Base-by-base conservation (phyloP, 2,113 vertebrate species). In the Bambusicola thoracicus region DNA sequence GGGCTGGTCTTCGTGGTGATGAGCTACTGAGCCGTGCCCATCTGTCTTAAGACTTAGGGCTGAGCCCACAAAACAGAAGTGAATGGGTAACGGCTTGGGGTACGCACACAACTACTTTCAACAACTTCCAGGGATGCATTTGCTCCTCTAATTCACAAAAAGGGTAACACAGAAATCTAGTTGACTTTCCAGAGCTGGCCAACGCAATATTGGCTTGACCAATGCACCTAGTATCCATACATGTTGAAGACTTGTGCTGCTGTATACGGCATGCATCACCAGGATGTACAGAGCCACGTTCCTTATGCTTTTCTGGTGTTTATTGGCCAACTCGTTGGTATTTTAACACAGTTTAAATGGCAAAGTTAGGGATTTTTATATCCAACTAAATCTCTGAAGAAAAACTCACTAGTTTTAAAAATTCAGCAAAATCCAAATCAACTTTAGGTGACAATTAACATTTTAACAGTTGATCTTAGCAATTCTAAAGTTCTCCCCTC, bases 361-460 rank as follows among this genome's bases (percentile, higher is more conserved):
- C 85, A 97, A 95, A 97, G 96, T 27, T 90, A 73, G 93, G 95
- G 94, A 85, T 65, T 44, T 34, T 87, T 94, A 95, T 53, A 97
- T 90, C 92, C 85, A 44, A 95, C 87, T 97, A 95, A 92, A 97
- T 92, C 81, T 97, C 63, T 49, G 81, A 96, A 92, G 89, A 92
- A 93, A 97, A 96, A 96, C 75, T 65, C 94, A 95, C 80, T 85
- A 94, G 40, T 89, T 94, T 95, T 94, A 81, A 90, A 97, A 97
- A 94, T 92, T 95, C 93, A 73, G 94, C 84, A 97, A 96, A 97
- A 96, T 94, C 96, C 94, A 92, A 96, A 96, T 96, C 93, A 97
- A 96, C 65, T 96, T 96, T 96, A 97, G 96, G 94, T 96, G 94
- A 97, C 83, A 96, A 95, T 96, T 95, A 97, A 97, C 62, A 87